phyloP scores from a whole-genome alignment of 2,888 invertebrate genomes.

The Drosophila mimetica region DNA sequence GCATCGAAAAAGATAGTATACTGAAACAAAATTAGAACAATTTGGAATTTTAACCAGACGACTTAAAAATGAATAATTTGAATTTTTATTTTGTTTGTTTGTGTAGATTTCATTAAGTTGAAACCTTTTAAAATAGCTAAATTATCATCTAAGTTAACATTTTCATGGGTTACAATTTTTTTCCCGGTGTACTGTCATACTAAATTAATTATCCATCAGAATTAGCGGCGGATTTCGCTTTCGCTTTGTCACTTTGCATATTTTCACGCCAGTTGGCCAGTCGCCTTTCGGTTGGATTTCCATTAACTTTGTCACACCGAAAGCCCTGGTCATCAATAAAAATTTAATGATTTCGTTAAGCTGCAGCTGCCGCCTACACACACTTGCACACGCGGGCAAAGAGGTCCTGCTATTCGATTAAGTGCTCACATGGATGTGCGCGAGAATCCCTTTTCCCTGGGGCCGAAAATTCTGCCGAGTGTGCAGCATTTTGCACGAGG shows the following conservation, averaged over 20 bases:
- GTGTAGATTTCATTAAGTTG: too few species aligned
- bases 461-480: conserved; percentile 46
- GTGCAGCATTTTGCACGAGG: conserved; percentile 51
- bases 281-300: conserved; percentile 39
- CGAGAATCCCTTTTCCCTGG: conserved; percentile 27
- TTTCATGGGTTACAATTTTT: neutral
- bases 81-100: too few species aligned
- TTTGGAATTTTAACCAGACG: too few species aligned
- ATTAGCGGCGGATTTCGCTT: conserved; percentile 53
- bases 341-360: conserved; percentile 63
- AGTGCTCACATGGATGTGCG: conserved; percentile 16
- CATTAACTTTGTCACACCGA: conserved; percentile 61
- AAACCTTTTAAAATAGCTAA: too few species aligned
- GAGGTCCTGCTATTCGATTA: conserved; percentile 51
- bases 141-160: neutral
- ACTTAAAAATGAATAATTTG: too few species aligned
- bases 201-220: conserved; percentile 74
- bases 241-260: conserved; percentile 64
- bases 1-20: neutral
- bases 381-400: conserved; percentile 15
- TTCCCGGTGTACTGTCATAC: conserved; percentile 46
- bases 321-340: conserved; percentile 66
- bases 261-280: conserved; percentile 61
- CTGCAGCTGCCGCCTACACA: conserved; percentile 37
- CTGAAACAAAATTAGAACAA: neutral